Evolutionary conservation across 2,797 vertebrate genomes (phyloP), one percentile per base, ranked within the genome.

Genomic region (Nothura maculosa): DNA sequence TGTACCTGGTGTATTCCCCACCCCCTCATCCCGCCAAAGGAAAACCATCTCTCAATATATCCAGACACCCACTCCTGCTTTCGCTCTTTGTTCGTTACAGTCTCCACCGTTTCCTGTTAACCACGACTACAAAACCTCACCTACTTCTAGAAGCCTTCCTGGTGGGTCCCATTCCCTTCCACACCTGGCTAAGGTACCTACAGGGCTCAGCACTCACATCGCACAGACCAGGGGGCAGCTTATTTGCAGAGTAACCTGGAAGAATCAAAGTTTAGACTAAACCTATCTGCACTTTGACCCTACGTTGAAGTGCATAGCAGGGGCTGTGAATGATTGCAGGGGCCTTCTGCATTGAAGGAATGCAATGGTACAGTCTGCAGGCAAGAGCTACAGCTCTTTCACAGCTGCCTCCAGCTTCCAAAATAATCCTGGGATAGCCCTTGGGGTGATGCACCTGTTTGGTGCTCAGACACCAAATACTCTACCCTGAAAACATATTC

Each of bases 1-100:
- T 94, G 74, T 94, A 48, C 82, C 89, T 3, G 92, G 95, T 96
- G 94, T 96, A 95, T 95, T 93, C 96, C 95, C 96, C 96, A 95
- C 95, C 96, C 94, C 94, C 96, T 95, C 96, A 96, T 96, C 91
- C 93, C 57, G 0, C 93, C 91, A 86, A 92, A 94, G 96, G 95
- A 95, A 96, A 95, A 93, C 94, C 91, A 95, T 89, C 83, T 95
- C 96, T 96, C 95, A 95, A 93, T 85, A 89, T 95, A 95, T 95
- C 96, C 96, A 91, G 83, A 96, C 96, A 96, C 96, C 96, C 96
- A 96, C 96, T 95, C 77, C 82, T 81, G 60, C 89, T 95, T 84
- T 95, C 94, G 0, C 81, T 92, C 92, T 95, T 91, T 91, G 87
- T 95, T 95, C 94, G 48, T 74, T 93, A 88, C 87, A 96, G 95